Base-by-base conservation (phyloP, 2,113 vertebrate species). In the Lagopus leucura region DNA sequence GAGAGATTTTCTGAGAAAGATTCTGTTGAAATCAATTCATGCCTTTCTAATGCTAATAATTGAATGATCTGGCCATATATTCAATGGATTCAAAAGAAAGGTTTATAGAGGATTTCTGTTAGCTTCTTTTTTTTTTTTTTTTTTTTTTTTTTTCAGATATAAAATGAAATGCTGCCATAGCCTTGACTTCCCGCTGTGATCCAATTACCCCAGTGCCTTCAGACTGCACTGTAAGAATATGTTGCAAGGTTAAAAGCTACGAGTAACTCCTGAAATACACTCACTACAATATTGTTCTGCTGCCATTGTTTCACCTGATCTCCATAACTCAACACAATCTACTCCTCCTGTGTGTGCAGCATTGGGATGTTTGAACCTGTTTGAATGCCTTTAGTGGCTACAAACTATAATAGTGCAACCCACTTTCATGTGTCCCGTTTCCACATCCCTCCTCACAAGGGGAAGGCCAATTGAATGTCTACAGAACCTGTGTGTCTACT, bases 401-500 rank as follows among this genome's bases (percentile, higher is more conserved):
- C 38, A 79, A 52, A 4, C 1, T 57, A 2, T 36, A 69, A 7
- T 2, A 7, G 13, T 76, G 15, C 5, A 87, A 6, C 2, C 2
- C 3, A 7, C 1, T 50, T 82, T 28, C 40, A 30, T 22, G 11
- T 14, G 7, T 34, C 3, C 77, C 42, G 32, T 30, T 28, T 50
- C 27, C 42, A 2, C 11, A 89, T 2, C 11, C 1, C 28, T 71
- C 69, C 43, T 57, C 2, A 2, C 7, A 42, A 21, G 11, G 8
- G 8, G 42, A 65, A 2, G 12, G 8, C 27, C 13, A 18, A 28
- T 2, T 66, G n/a, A 27, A 27, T 1, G 1, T 1, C 13, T 40
- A 30, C 1, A 28, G 34, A 12, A 21, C 1, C 6, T 0, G 1
- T 17, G 11, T 25, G 25, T 6, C 67, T 81, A 17, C 45, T 45